Percentiles rank a stretch among this genome's conserved stretches.
Evolutionary conservation across 2,113 vertebrate species (phyloP).

Genomic region (Leucoraja erinaceus): DNA sequence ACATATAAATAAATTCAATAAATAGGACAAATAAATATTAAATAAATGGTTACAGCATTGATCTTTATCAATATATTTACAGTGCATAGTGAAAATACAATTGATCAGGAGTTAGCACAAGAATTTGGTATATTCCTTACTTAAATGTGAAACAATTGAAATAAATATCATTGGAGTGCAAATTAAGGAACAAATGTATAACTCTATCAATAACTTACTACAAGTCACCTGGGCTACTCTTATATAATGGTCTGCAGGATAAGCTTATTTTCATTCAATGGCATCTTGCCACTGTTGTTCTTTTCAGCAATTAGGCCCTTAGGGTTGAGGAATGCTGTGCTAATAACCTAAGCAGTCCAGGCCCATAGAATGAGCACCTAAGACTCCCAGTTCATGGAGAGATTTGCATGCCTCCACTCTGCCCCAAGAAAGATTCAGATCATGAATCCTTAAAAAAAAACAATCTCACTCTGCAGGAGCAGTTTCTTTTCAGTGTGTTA

Average conservation of each 20-base stretch:
- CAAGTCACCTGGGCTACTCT: background rate
- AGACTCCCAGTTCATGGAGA: background rate
- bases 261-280: background rate
- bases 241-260: background rate
- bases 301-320: background rate
- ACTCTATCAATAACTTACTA: conserved; percentile 31
- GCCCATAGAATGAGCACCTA: background rate
- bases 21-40: conserved; percentile 72
- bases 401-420: background rate
- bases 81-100: conserved; percentile 64
- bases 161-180: conserved; percentile 30
- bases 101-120: conserved; percentile 41
- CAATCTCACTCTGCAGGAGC: background rate
- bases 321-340: background rate
- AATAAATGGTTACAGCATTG: conserved; percentile 47
- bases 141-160: conserved; percentile 20
- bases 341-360: background rate
- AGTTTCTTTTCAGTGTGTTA: background rate
- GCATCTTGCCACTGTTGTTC: background rate
- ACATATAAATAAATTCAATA: conserved; percentile 54
- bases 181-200: background rate
- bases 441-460: background rate
- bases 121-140: conserved; percentile 28
- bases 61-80: conserved; percentile 55
- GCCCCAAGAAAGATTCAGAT: too few species aligned